Conservation (phyloP, 2,113 vertebrate species). For the Phaethon lepturus region DNA sequence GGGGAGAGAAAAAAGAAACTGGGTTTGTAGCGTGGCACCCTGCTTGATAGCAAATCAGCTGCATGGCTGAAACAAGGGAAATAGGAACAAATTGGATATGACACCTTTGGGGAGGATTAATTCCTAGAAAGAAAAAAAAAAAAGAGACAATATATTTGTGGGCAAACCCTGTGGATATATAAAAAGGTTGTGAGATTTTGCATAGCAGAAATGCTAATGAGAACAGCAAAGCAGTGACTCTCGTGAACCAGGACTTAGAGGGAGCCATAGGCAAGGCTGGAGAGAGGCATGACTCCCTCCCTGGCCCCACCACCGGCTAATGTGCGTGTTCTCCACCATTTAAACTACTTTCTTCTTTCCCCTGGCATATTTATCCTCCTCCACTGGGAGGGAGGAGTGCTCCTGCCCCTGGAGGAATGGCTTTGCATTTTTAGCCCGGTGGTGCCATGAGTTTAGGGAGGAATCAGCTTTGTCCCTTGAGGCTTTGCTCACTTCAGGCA, state of each 20-base stretch:
- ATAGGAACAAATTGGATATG: not conserved
- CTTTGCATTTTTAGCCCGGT: not conserved
- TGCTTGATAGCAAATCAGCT: not conserved
- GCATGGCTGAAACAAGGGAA: not conserved
- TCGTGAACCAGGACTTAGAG: not conserved
- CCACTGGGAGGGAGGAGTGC: not conserved
- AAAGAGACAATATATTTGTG: not conserved
- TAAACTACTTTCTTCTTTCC: not conserved
- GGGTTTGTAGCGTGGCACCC: not conserved
- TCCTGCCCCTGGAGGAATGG: not conserved
- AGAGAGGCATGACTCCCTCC: not conserved
- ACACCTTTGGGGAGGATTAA: not conserved
- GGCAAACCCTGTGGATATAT: not conserved
- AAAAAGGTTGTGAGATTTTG: not conserved
- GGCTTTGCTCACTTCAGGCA: not conserved
- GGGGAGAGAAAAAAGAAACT: not conserved
- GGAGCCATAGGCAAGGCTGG: not conserved
- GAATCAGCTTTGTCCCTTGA: not conserved
- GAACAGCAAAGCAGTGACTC: not conserved
- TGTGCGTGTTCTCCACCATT: not conserved
- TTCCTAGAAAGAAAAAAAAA: accelerated
- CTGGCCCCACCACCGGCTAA: not conserved
- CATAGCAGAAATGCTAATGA: not conserved
- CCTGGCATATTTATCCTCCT: not conserved
- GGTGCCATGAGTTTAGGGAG: not conserved